Percentiles rank a stretch among this genome's conserved stretches.
Evolutionary conservation across 1,140 invertebrate genomes (phyloP).

Genomic region (Eurosta solidaginis): DNA sequence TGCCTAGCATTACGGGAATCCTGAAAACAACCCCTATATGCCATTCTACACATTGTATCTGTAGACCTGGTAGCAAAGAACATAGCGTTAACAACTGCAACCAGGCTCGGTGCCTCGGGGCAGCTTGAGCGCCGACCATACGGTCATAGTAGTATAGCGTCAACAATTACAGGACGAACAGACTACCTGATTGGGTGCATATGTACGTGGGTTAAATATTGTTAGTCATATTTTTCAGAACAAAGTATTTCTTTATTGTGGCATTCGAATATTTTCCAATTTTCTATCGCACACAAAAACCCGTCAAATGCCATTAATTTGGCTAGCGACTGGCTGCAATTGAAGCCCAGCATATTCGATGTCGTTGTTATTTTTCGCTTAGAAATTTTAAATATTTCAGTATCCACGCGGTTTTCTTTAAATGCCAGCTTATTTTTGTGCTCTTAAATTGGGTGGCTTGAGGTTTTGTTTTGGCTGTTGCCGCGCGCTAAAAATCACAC

Average conservation of each 20-base stretch:
- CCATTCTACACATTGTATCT: too few species aligned
- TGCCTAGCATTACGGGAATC: too few species aligned
- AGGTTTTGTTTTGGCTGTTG: background rate
- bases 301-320: constrained; percentile 31
- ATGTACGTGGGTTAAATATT: background rate
- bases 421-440: background rate
- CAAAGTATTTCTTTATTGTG: background rate
- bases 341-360: background rate
- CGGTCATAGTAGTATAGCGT: too few species aligned
- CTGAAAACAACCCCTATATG: too few species aligned
- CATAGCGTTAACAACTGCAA: too few species aligned
- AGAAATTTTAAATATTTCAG: background rate
- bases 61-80: too few species aligned
- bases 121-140: too few species aligned
- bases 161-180: too few species aligned
- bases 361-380: background rate
- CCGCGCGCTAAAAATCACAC: background rate
- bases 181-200: background rate
- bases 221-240: background rate
- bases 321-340: background rate
- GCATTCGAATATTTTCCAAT: background rate
- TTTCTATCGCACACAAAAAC: constrained; percentile 15
- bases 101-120: too few species aligned
- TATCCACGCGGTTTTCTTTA: too few species aligned
- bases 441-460: background rate